A percentile compares a stretch with the other conserved stretches of the same genome.
These are phyloP conservation scores for Drosophila paracracens DNA, from an alignment of 2,888 invertebrate species.

Conservation along the genomic window DNA sequence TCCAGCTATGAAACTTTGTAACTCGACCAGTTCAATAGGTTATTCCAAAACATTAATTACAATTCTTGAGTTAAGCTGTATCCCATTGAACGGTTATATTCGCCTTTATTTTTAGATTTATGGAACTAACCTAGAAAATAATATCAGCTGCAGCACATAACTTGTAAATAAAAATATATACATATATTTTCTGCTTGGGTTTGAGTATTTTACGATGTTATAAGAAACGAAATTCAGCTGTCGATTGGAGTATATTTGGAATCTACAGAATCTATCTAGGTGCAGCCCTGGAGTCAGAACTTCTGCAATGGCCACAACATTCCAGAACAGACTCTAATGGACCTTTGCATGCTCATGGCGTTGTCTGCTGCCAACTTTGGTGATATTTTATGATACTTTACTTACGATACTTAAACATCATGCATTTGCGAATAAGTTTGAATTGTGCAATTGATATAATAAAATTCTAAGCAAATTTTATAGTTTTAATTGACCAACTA, in stretches of 20 bases:
- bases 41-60: constrained; percentile 16
- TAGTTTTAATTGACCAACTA: background rate
- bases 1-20: constrained; percentile 15
- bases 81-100: background rate
- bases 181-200: background rate
- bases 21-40: constrained; percentile 23
- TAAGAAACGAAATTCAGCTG: background rate
- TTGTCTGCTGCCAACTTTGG: background rate
- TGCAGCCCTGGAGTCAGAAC: background rate
- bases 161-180: background rate
- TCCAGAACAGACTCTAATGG: background rate
- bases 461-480: background rate
- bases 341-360: background rate
- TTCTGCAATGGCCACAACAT: background rate
- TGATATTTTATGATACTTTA: background rate
- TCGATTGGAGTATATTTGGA: background rate
- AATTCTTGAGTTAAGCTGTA: background rate
- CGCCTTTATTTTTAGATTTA: background rate
- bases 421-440: background rate
- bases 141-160: background rate
- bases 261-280: background rate
- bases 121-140: background rate
- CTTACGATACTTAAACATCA: background rate
- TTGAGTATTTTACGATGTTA: background rate
- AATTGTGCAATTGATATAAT: background rate